Conservation (phyloP, 2,888 invertebrate species). For the Diaphora mendica region DNA sequence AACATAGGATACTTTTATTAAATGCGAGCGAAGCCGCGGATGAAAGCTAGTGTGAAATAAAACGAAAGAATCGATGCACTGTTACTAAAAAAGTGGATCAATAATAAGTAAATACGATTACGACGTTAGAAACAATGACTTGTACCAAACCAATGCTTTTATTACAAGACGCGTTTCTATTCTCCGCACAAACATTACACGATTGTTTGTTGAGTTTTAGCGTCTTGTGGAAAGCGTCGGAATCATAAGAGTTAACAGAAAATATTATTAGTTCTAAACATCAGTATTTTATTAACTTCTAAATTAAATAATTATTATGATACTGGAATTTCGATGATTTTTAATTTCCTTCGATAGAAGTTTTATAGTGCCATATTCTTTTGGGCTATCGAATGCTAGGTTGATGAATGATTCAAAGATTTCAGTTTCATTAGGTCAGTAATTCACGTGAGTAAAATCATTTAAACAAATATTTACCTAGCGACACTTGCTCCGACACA, state of each 20-base stretch:
- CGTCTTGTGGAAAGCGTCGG: slow-evolving; percentile 24
- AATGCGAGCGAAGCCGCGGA: no score
- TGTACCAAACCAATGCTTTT: neutral
- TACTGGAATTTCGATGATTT: neutral
- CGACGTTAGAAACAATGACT: neutral
- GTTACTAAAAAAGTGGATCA: neutral
- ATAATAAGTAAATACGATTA: neutral
- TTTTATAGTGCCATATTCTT: no score
- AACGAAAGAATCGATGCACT: neutral
- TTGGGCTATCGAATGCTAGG: no score
- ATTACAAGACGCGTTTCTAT: neutral
- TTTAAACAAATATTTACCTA: no score
- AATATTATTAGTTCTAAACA: slow-evolving; percentile 17
- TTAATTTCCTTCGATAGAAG: neutral
- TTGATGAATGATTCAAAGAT: no score
- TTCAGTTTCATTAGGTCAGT: no score
- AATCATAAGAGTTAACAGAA: slow-evolving; percentile 2
- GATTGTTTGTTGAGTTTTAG: neutral
- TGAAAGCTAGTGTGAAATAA: no score
- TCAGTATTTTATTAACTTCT: slow-evolving; percentile 20
- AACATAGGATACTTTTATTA: no score
- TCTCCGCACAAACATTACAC: neutral
- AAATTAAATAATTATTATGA: neutral
- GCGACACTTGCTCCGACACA: no score
- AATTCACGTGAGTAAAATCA: no score